Conservation (phyloP, 2,113 vertebrate species). For the Zootoca vivipara region DNA sequence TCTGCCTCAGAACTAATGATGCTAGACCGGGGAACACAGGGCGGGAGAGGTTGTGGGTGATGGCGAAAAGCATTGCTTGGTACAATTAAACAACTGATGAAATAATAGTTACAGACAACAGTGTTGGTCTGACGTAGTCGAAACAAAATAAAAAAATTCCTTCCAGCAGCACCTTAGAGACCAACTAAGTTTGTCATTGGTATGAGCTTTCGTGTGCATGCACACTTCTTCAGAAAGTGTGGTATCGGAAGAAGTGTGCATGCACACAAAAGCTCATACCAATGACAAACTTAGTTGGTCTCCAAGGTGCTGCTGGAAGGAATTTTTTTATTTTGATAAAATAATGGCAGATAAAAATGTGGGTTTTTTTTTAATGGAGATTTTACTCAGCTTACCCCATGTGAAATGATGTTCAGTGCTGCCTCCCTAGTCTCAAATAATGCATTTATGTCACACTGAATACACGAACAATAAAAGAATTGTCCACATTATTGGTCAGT, state of each 20-base stretch:
- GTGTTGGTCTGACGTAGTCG: too few relatives aligned
- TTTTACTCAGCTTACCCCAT: not conserved
- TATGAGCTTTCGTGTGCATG: too few relatives aligned
- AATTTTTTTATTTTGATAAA: too few relatives aligned
- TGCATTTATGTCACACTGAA: not conserved
- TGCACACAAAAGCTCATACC: too few relatives aligned
- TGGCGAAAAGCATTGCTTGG: not conserved
- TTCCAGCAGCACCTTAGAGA: too few relatives aligned
- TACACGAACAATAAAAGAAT: not conserved
- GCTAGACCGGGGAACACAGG: slow-evolving; percentile 11
- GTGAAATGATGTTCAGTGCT: not conserved
- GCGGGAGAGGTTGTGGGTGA: not conserved
- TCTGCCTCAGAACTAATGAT: slow-evolving; percentile 22
- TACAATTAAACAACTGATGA: not conserved
- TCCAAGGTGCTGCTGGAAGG: too few relatives aligned
- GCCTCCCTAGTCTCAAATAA: not conserved
- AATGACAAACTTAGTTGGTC: too few relatives aligned
- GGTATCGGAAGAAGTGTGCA: too few relatives aligned
- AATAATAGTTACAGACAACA: too few relatives aligned
- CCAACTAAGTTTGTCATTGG: too few relatives aligned
- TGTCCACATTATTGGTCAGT: not conserved
- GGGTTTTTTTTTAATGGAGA: not conserved
- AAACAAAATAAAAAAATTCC: too few relatives aligned
- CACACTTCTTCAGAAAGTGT: too few relatives aligned
- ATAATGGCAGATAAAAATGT: not conserved